Conservation (phyloP, 2,888 invertebrate genomes). For the Netelia fuscicornis region DNA sequence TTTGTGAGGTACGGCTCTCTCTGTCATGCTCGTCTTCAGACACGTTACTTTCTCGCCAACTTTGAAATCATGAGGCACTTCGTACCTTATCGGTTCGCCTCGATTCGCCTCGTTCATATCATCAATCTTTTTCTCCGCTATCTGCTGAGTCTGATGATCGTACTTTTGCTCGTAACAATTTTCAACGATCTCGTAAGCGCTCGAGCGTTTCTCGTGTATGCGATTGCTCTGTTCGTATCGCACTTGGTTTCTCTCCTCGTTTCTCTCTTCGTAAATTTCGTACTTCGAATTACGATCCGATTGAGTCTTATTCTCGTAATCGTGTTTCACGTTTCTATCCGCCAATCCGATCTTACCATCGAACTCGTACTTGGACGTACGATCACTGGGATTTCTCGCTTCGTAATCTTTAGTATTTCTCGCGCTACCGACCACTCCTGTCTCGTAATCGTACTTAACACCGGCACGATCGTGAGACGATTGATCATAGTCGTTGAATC, state of each 20-base stretch:
- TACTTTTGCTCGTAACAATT: conserved; percentile 78
- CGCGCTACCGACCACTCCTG: conserved; percentile 36
- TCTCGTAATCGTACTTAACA: conserved; percentile 75
- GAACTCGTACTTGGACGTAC: conserved; percentile 61
- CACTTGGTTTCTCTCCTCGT: conserved; percentile 54
- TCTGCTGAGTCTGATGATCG: conserved; percentile 71
- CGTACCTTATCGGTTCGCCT: conserved; percentile 76
- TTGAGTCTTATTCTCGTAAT: conserved; percentile 67
- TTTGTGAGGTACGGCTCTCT: conserved; percentile 84
- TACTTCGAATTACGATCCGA: conserved; percentile 77
- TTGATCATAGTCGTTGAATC: conserved; percentile 80
- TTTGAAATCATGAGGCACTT: conserved; percentile 84
- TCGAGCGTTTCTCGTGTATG: conserved; percentile 73
- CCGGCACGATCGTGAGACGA: conserved; percentile 61
- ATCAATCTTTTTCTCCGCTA: conserved; percentile 68
- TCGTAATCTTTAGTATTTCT: conserved; percentile 63
- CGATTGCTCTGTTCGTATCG: conserved; percentile 73
- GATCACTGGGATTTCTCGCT: conserved; percentile 46
- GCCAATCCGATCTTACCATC: conserved; percentile 50
- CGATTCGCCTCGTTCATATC: conserved; percentile 72
- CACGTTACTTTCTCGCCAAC: conserved; percentile 85
- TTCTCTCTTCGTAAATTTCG: conserved; percentile 78
- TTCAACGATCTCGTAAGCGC: conserved; percentile 77
- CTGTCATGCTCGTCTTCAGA: conserved; percentile 82
- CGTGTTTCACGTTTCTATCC: conserved; percentile 52